These are phyloP conservation scores for Oppia nitens DNA, from an alignment of 1,140 invertebrate genomes.

Conservation along the genomic window DNA sequence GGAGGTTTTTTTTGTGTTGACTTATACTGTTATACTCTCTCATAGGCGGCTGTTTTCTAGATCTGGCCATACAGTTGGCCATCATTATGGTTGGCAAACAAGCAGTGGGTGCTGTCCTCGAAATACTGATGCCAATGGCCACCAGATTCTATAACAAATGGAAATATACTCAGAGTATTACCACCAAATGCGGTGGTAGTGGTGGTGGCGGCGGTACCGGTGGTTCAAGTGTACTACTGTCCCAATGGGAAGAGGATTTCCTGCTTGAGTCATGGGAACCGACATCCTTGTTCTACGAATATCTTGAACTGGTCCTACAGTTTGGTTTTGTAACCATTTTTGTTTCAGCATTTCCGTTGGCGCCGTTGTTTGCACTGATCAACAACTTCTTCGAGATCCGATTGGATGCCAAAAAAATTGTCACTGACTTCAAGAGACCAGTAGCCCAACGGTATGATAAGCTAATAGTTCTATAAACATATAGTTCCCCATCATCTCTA, in stretches of 20 bases:
- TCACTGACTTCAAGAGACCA: conserved; percentile 61
- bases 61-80: conserved; percentile 44
- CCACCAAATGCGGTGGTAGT: background rate
- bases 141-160: conserved; percentile 20
- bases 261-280: conserved; percentile 73
- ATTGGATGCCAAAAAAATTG: conserved; percentile 65
- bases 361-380: conserved; percentile 62
- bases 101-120: conserved; percentile 40
- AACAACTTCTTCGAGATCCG: conserved; percentile 81
- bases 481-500: background rate
- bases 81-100: conserved; percentile 54
- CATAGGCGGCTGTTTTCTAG: conserved; percentile 42
- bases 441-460: conserved; percentile 45
- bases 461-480: background rate
- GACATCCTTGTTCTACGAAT: conserved; percentile 83
- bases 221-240: conserved; percentile 12
- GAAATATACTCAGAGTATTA: background rate
- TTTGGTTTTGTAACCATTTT: conserved; percentile 82
- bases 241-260: conserved; percentile 79
- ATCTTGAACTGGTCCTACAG: conserved; percentile 90
- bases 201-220: too few species aligned
- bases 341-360: conserved; percentile 71
- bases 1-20: background rate
- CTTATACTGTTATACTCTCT: background rate
- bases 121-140: conserved; percentile 37